Conservation (phyloP, 1,140 invertebrate genomes). For the Oncopodura yosiiana region DNA sequence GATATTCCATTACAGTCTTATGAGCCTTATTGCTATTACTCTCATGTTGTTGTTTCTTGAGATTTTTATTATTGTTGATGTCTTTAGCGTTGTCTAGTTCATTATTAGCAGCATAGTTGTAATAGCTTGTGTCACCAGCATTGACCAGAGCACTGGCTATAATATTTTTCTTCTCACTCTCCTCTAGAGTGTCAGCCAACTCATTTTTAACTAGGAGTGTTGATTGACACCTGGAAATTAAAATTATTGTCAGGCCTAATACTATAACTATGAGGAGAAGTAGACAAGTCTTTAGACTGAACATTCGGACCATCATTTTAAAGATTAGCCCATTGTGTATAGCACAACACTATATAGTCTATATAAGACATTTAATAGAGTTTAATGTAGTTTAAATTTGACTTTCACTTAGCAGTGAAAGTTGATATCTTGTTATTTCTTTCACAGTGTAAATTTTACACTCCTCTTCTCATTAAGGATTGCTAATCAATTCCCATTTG, state of each 20-base stretch:
- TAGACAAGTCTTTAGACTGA: slow-evolving; percentile 17
- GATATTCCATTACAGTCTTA: slow-evolving; percentile 14
- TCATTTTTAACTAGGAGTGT: too few relatives aligned
- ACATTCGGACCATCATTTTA: slow-evolving; percentile 9
- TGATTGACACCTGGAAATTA: slow-evolving; percentile 13
- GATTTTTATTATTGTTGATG: background rate
- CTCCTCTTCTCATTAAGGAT: too few relatives aligned
- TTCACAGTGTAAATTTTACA: too few relatives aligned
- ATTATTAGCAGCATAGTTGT: background rate
- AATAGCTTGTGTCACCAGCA: background rate
- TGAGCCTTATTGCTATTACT: background rate
- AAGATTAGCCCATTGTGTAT: background rate
- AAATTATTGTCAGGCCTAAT: slow-evolving; percentile 11
- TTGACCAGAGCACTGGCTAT: background rate
- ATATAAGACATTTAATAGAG: too few relatives aligned
- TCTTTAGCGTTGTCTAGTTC: background rate
- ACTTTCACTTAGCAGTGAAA: too few relatives aligned
- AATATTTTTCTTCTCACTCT: too few relatives aligned
- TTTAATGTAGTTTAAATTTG: too few relatives aligned
- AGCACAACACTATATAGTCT: too few relatives aligned
- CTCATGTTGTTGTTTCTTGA: too few relatives aligned
- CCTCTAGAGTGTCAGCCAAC: too few relatives aligned
- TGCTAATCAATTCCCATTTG: too few relatives aligned
- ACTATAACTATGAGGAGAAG: slow-evolving; percentile 15
- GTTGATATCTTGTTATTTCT: too few relatives aligned